Evolutionary conservation across 2,888 invertebrate genomes (phyloP).

Genomic region (Andrena bucephala): DNA sequence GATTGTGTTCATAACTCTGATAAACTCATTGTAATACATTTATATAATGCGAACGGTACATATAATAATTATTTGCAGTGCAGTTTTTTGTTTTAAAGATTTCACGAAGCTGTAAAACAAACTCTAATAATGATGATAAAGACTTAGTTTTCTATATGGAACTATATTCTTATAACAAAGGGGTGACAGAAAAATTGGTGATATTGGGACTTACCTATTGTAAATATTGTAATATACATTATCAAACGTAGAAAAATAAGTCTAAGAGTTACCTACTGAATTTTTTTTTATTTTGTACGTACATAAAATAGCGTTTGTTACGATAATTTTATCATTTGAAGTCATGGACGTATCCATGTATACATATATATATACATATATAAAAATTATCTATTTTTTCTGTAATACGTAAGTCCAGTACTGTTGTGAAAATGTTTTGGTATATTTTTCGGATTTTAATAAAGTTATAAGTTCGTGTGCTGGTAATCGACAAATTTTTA

Average conservation of each 20-base stretch:
- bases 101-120: constrained; percentile 72
- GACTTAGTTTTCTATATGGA: constrained; percentile 84
- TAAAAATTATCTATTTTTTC: constrained; percentile 62
- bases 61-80: constrained; percentile 71
- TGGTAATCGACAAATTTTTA: constrained; percentile 65
- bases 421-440: constrained; percentile 65
- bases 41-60: constrained; percentile 64
- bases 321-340: constrained; percentile 68
- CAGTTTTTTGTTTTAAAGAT: constrained; percentile 73
- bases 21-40: constrained; percentile 70
- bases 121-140: constrained; percentile 79
- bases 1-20: constrained; percentile 74
- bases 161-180: constrained; percentile 83
- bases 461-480: constrained; percentile 66
- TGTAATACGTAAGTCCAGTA: constrained; percentile 63
- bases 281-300: constrained; percentile 74
- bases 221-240: constrained; percentile 83
- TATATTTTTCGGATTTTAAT: constrained; percentile 71
- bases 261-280: constrained; percentile 80
- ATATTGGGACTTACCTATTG: constrained; percentile 82
- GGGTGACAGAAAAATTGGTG: constrained; percentile 73
- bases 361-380: constrained; percentile 18
- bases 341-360: constrained; percentile 55
- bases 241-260: constrained; percentile 79
- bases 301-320: constrained; percentile 71